Evolutionary conservation across 2,113 vertebrate species (phyloP).

Genomic region (Nannobrachium achirus): DNA sequence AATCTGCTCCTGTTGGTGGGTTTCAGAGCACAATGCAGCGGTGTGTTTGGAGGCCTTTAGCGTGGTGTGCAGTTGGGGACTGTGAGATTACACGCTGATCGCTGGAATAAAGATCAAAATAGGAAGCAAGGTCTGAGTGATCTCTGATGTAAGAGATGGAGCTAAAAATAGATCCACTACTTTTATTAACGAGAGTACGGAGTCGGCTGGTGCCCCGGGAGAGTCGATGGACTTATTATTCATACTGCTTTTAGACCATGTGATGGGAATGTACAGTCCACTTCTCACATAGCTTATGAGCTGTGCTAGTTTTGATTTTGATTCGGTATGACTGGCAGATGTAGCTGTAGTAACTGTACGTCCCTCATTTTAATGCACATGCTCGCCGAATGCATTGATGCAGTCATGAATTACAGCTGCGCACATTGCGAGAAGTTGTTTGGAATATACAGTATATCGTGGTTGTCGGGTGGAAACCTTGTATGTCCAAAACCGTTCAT

Average conservation of each 20-base stretch:
- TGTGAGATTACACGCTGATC: constrained; percentile 64
- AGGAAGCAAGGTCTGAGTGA: constrained; percentile 38
- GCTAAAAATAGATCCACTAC: constrained; percentile 61
- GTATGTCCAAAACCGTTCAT: too few species aligned
- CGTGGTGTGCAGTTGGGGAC: constrained; percentile 38
- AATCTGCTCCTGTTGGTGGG: constrained; percentile 52
- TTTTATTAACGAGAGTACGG: constrained; percentile 59
- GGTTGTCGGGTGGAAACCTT: too few species aligned
- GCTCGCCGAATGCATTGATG: constrained; percentile 56
- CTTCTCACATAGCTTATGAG: constrained; percentile 66
- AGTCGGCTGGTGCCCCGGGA: constrained; percentile 63
- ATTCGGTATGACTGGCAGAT: constrained; percentile 61
- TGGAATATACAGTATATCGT: too few species aligned
- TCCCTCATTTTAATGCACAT: constrained; percentile 60
- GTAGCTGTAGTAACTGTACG: constrained; percentile 52
- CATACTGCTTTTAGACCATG: constrained; percentile 66
- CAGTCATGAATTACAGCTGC: constrained; percentile 56
- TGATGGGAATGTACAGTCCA: constrained; percentile 63
- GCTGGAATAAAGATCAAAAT: constrained; percentile 64
- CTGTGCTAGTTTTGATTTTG: constrained; percentile 57
- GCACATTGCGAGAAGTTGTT: constrained; percentile 45
- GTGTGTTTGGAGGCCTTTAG: constrained; percentile 41
- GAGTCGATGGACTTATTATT: constrained; percentile 60
- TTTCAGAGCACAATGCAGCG: constrained; percentile 63
- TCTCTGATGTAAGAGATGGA: constrained; percentile 42